Conservation (phyloP, 2,888 invertebrate genomes). For the Thera britannica region DNA sequence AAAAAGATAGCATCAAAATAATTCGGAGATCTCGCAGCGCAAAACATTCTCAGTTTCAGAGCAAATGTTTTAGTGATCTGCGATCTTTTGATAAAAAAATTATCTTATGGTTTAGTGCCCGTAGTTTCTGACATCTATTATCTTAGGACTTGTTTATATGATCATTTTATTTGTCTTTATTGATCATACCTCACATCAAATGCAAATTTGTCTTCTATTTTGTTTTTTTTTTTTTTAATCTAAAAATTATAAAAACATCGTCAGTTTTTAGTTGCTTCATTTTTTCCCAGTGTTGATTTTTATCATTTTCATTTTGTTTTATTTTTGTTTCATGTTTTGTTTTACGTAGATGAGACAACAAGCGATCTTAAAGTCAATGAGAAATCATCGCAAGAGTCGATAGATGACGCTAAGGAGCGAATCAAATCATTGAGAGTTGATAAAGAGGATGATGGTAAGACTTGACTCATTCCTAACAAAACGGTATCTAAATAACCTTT, state of each 20-base stretch:
- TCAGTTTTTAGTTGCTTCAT: too few relatives aligned
- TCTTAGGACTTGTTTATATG: too few relatives aligned
- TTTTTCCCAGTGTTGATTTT: background rate
- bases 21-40: too few relatives aligned
- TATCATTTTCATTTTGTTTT: slow-evolving; percentile 30
- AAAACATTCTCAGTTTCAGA: too few relatives aligned
- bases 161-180: too few relatives aligned
- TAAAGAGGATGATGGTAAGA: slow-evolving; percentile 80
- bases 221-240: background rate
- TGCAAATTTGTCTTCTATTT: background rate
- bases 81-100: too few relatives aligned
- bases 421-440: slow-evolving; percentile 80
- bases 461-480: slow-evolving; percentile 28
- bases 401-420: slow-evolving; percentile 76
- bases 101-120: too few relatives aligned
- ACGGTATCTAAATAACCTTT: background rate
- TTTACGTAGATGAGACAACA: slow-evolving; percentile 60
- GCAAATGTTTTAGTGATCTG: too few relatives aligned
- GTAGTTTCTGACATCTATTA: too few relatives aligned
- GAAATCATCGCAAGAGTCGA: slow-evolving; percentile 70
- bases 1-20: too few relatives aligned
- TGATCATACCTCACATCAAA: too few relatives aligned
- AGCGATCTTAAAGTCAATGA: slow-evolving; percentile 65
- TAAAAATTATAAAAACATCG: too few relatives aligned
- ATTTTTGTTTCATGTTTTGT: slow-evolving; percentile 41